A percentile compares a stretch with the other conserved stretches of the same genome.
phyloP scores from a whole-genome alignment of 2,797 vertebrate species.

The Melanotaenia parkinsoni region DNA sequence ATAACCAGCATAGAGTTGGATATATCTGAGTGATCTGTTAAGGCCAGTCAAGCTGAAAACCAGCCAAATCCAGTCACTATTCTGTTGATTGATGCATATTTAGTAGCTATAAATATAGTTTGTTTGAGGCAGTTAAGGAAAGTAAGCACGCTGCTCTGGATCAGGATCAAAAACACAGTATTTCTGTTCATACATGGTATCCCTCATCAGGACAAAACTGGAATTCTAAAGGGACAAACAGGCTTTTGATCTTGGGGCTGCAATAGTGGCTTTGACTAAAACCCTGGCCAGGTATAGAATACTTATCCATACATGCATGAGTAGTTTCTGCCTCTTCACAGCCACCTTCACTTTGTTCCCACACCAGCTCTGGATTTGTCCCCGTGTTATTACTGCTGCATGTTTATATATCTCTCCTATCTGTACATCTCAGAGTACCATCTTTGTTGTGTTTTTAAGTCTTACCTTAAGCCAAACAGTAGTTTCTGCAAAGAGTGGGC shows the following conservation, averaged over 20 bases:
- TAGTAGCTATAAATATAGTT: background rate
- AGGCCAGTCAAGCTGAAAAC: background rate
- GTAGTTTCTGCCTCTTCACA: background rate
- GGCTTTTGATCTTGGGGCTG: slow-evolving; percentile 16
- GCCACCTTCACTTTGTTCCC: slow-evolving; percentile 19
- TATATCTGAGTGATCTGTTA: background rate
- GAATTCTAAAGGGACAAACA: background rate
- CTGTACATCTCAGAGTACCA: slow-evolving; percentile 42
- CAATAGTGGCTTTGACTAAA: slow-evolving; percentile 22
- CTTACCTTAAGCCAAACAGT: slow-evolving; percentile 30
- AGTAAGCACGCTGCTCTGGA: background rate
- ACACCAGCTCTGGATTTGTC: slow-evolving; percentile 1
- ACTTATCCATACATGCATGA: slow-evolving; percentile 25
- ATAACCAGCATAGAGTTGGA: background rate
- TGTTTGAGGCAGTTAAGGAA: background rate
- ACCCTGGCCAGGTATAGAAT: too few relatives aligned
- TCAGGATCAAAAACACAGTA: slow-evolving; percentile 7
- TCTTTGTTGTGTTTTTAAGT: slow-evolving; percentile 50
- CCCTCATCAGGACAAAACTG: background rate
- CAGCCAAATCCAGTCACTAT: background rate
- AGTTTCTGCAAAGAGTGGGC: slow-evolving; percentile 29
- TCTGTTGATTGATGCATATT: background rate
- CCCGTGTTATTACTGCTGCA: slow-evolving; percentile 28
- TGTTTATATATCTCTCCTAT: slow-evolving; percentile 60
- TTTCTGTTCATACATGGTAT: slow-evolving; percentile 1